Conservation (phyloP, 2,113 vertebrate species). For the Heteronetta atricapilla region DNA sequence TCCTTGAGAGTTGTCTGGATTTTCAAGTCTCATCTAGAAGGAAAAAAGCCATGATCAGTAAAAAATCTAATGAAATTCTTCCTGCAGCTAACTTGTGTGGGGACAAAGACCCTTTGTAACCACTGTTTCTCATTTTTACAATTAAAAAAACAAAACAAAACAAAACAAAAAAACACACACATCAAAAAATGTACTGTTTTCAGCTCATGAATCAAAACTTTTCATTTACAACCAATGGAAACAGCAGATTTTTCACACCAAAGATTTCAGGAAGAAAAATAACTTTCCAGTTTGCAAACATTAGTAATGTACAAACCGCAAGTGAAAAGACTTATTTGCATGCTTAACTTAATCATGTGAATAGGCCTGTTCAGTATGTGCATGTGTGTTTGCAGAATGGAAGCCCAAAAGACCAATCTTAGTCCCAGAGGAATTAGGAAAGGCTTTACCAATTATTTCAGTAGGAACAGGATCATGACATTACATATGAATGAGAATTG, state of each 20-base stretch:
- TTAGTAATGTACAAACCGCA: neutral
- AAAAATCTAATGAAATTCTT: neutral
- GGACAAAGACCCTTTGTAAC: neutral
- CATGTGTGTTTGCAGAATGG: neutral
- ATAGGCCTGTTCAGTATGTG: conserved; percentile 47
- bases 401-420: conserved; percentile 45
- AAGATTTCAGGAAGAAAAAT: neutral
- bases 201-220: neutral
- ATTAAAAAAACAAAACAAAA: neutral
- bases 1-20: neutral
- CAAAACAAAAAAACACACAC: no score
- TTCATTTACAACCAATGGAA: neutral
- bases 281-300: conserved; percentile 3
- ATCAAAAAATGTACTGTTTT: neutral
- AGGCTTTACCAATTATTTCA: conserved; percentile 52
- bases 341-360: conserved; percentile 52
- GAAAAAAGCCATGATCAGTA: neutral
- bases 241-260: neutral
- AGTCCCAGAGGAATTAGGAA: neutral
- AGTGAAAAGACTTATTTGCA: conserved; percentile 53
- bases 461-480: conserved; percentile 51
- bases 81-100: neutral
- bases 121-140: neutral
- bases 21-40: neutral
- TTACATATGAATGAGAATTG: conserved; percentile 67